A percentile compares a stretch with the other conserved stretches of the same genome.
Conservation (phyloP, 2,113 vertebrate genomes). For the Ellobius talpinus region DNA sequence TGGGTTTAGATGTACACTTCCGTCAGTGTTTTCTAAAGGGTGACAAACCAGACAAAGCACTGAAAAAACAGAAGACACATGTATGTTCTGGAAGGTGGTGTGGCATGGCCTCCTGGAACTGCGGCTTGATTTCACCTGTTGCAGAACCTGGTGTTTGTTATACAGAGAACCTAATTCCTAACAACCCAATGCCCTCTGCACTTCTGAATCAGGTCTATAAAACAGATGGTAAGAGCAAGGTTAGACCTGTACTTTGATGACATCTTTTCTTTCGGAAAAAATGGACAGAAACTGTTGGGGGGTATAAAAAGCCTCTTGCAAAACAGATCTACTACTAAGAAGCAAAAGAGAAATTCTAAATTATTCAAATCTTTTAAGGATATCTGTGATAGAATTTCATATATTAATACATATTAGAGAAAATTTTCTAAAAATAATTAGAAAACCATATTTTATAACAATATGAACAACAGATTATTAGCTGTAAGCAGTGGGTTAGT, state of each 20-base stretch:
- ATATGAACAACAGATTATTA: conserved; percentile 32
- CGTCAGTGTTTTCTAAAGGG: conserved; percentile 34
- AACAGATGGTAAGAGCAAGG: neutral
- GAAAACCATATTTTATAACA: conserved; percentile 36
- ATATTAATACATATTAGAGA: conserved; percentile 17
- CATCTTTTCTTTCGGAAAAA: neutral
- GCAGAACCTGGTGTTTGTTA: neutral
- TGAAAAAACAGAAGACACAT: neutral
- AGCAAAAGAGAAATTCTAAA: neutral
- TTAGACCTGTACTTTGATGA: neutral
- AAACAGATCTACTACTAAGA: neutral
- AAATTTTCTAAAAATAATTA: neutral
- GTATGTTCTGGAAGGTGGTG: neutral
- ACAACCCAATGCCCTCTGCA: neutral
- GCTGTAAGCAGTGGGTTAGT: neutral
- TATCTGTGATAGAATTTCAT: neutral
- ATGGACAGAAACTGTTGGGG: neutral
- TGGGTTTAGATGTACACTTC: conserved; percentile 42
- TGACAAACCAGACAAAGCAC: conserved; percentile 39
- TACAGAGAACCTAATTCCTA: neutral
- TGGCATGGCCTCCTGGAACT: neutral
- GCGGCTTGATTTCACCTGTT: neutral
- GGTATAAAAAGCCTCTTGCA: conserved; percentile 1
- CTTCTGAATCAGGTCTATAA: neutral
- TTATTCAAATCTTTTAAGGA: conserved; percentile 29